Conservation (phyloP, 2,888 invertebrate genomes). For the Itoplectis maculator region DNA sequence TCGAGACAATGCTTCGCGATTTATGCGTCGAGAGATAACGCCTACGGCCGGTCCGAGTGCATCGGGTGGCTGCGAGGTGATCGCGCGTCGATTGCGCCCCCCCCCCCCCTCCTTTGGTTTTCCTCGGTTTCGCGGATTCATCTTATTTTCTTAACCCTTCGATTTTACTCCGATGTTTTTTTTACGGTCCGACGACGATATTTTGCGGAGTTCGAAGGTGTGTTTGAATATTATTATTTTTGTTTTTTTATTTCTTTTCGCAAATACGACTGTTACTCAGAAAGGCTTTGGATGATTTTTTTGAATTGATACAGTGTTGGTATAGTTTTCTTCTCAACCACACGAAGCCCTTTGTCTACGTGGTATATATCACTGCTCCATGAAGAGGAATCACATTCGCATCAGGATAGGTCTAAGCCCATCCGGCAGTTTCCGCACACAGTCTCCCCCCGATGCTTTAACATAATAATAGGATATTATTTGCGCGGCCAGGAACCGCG, state of each 20-base stretch:
- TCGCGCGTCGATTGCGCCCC: conserved; percentile 41
- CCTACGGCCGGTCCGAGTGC: conserved; percentile 32
- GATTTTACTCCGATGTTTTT: neutral
- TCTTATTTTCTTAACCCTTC: conserved; percentile 3
- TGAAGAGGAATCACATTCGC: conserved; percentile 17
- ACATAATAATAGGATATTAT: conserved; percentile 76
- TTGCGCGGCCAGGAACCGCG: conserved; percentile 66
- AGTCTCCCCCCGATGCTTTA: conserved; percentile 68
- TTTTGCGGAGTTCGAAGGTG: neutral
- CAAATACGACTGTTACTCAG: too few relatives aligned
- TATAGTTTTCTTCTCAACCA: conserved; percentile 68
- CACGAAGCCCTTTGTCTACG: conserved; percentile 31
- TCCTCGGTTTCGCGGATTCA: conserved; percentile 48
- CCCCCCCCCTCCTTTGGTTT: conserved; percentile 39
- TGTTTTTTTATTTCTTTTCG: too few relatives aligned
- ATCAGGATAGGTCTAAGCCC: conserved; percentile 35
- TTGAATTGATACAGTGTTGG: too few relatives aligned
- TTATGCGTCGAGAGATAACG: conserved; percentile 68
- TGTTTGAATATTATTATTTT: neutral
- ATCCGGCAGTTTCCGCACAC: conserved; percentile 58
- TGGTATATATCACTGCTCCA: conserved; percentile 29
- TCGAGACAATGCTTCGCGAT: conserved; percentile 68
- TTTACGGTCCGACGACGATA: neutral
- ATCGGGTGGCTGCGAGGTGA: conserved; percentile 31
- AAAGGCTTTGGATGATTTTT: too few relatives aligned